A percentile compares a stretch with the other conserved stretches of the same genome.
Evolutionary conservation across 2,797 vertebrate species (phyloP).

Genomic region (Silurus lanzhouensis): DNA sequence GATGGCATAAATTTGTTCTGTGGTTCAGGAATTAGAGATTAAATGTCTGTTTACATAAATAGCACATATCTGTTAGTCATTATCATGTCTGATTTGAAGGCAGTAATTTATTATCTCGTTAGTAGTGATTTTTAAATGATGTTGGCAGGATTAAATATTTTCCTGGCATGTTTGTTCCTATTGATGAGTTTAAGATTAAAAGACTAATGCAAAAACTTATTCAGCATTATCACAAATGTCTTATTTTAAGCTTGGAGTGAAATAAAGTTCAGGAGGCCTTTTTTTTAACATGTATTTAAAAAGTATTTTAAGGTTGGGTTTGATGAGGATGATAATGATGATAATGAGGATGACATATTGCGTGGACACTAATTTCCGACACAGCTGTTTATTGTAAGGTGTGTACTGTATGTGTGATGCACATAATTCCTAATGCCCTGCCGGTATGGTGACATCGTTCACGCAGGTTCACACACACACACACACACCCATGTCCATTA

Average conservation of each 20-base stretch:
- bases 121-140: not conserved
- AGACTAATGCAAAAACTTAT: not conserved
- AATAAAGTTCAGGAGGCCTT: not conserved
- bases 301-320: not conserved
- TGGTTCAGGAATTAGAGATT: not conserved
- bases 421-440: not conserved
- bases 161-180: not conserved
- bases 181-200: not conserved
- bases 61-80: not conserved
- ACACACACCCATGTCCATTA: not conserved
- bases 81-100: not conserved
- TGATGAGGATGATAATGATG: not conserved
- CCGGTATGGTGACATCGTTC: not conserved
- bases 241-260: not conserved
- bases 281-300: not conserved
- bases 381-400: not conserved
- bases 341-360: not conserved
- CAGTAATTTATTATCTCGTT: not conserved
- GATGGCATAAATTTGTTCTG: not conserved
- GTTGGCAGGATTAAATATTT: not conserved
- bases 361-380: not conserved
- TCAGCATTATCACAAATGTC: not conserved
- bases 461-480: not conserved
- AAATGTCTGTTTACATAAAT: not conserved
- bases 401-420: not conserved